Evolutionary conservation across 2,888 invertebrate species (phyloP).

Genomic region (Chouioia cunea): DNA sequence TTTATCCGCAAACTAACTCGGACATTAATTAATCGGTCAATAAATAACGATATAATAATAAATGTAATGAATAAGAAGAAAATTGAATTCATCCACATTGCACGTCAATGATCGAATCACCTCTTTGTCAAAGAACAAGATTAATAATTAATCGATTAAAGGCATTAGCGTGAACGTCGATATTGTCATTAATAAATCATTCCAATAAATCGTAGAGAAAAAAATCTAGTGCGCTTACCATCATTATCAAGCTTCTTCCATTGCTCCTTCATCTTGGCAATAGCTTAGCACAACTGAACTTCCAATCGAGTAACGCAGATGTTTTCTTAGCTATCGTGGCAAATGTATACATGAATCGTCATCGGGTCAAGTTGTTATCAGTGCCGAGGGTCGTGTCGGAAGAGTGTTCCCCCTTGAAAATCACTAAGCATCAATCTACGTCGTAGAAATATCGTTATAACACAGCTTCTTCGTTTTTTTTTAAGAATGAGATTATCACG

Average conservation of each 20-base stretch:
- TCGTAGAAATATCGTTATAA: constrained; percentile 6
- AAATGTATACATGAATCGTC: constrained; percentile 37
- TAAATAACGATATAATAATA: too few species aligned
- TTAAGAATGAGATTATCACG: too few species aligned
- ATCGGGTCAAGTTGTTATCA: constrained; percentile 45
- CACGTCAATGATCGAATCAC: too few species aligned
- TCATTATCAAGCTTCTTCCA: constrained; percentile 44
- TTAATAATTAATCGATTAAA: too few species aligned
- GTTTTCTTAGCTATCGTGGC: constrained; percentile 37
- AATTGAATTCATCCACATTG: too few species aligned
- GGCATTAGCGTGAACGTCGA: too few species aligned
- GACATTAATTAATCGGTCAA: too few species aligned
- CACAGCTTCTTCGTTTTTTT: too few species aligned
- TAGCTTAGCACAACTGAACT: background rate
- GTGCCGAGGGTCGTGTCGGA: constrained; percentile 37
- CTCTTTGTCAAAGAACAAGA: too few species aligned
- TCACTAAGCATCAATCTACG: constrained; percentile 30
- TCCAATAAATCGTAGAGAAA: background rate
- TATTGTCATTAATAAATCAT: too few species aligned
- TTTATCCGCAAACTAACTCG: too few species aligned
- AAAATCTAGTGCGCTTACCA: constrained; percentile 28
- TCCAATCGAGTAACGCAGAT: constrained; percentile 9
- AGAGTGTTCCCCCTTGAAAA: constrained; percentile 16
- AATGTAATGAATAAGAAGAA: too few species aligned
- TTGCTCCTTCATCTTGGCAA: constrained; percentile 45